Percentiles rank a stretch among this genome's conserved stretches.
These are phyloP conservation scores for Gryon sp. DNA, from an alignment of 1,140 invertebrate species.

Conservation along the genomic window DNA sequence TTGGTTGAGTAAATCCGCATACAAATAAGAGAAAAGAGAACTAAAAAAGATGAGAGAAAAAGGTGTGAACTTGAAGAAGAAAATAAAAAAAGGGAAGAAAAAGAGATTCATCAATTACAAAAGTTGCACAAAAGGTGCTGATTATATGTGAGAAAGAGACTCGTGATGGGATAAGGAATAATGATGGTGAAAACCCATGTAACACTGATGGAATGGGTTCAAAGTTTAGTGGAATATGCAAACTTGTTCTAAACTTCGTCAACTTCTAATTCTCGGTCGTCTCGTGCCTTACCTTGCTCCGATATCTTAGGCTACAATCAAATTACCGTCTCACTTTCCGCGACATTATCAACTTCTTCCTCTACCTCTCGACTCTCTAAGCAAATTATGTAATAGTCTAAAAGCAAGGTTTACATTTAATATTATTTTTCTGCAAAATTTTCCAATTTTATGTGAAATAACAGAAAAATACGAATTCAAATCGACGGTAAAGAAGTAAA, in stretches of 20 bases:
- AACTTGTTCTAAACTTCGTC: slow-evolving; percentile 67
- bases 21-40: no score
- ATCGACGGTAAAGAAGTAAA: not conserved
- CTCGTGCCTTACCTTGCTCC: slow-evolving; percentile 18
- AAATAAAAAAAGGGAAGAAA: slow-evolving; percentile 12
- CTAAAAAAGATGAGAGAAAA: no score
- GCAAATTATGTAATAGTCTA: slow-evolving; percentile 17
- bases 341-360: slow-evolving; percentile 64
- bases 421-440: no score
- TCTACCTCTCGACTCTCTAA: not conserved
- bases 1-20: no score
- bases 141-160: slow-evolving; percentile 1
- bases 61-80: not conserved
- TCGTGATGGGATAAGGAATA: slow-evolving; percentile 51
- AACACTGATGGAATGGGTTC: slow-evolving; percentile 47
- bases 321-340: slow-evolving; percentile 69
- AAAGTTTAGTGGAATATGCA: slow-evolving; percentile 54
- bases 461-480: not conserved
- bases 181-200: slow-evolving; percentile 39
- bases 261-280: slow-evolving; percentile 51
- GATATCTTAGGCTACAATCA: slow-evolving; percentile 66
- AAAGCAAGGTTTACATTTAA: slow-evolving; percentile 15
- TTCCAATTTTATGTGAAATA: not conserved
- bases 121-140: slow-evolving; percentile 16
- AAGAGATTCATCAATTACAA: slow-evolving; percentile 47